Evolutionary conservation across 1,140 invertebrate species (phyloP).

Genomic region (Cardiocondyla obscurior): DNA sequence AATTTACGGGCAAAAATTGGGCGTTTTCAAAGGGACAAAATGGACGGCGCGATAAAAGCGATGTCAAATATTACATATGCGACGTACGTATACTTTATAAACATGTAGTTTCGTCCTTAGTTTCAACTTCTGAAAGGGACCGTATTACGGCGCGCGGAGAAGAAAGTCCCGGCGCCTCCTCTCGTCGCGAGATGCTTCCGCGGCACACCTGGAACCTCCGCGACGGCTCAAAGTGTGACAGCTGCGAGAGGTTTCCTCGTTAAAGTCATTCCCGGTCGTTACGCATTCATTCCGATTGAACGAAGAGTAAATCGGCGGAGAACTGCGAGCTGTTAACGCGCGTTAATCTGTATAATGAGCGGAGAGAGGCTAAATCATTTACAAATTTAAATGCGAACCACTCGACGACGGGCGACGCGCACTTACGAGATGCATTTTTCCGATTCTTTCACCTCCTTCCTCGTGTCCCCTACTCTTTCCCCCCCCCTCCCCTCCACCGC

Average conservation of each 20-base stretch:
- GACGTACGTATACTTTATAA: no score
- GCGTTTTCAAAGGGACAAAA: no score
- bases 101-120: neutral
- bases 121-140: slow-evolving; percentile 16
- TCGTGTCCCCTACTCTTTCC: neutral
- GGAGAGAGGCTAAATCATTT: slow-evolving; percentile 23
- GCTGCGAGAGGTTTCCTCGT: slow-evolving; percentile 35
- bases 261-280: slow-evolving; percentile 24
- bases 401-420: neutral
- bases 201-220: neutral
- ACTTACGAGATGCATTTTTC: slow-evolving; percentile 48
- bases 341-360: slow-evolving; percentile 1
- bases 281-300: slow-evolving; percentile 19
- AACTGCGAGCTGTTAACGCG: neutral
- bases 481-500: neutral
- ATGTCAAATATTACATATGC: no score
- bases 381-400: slow-evolving; percentile 32
- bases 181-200: neutral
- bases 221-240: neutral
- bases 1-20: no score
- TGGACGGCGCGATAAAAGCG: no score
- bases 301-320: slow-evolving; percentile 15
- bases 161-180: slow-evolving; percentile 6
- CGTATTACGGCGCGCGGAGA: neutral
- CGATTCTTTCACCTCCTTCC: neutral